A percentile compares a stretch with the other conserved stretches of the same genome.
Evolutionary conservation across 2,888 invertebrate species (phyloP).

Genomic region (Barypeithes pellucidus): DNA sequence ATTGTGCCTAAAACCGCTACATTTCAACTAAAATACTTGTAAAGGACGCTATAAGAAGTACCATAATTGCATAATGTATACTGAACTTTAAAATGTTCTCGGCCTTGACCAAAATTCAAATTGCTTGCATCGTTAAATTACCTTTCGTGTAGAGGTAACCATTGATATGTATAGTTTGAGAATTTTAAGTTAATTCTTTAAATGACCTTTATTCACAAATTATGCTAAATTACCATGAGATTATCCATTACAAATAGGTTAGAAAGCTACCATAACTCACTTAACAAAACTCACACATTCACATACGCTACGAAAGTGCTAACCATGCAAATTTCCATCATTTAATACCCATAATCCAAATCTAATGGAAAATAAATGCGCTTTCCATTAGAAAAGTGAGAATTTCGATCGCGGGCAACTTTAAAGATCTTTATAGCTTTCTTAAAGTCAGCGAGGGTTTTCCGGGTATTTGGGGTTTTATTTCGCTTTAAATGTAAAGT

Average conservation of each 20-base stretch:
- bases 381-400: slow-evolving; percentile 14
- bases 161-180: not conserved
- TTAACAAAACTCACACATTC: not conserved
- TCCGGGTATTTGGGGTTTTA: not conserved
- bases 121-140: no score
- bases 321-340: slow-evolving; percentile 32
- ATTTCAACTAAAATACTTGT: no score
- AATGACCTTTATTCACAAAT: not conserved
- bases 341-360: slow-evolving; percentile 35
- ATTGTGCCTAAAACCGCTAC: no score
- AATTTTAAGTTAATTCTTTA: not conserved
- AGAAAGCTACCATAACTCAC: slow-evolving; percentile 2
- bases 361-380: slow-evolving; percentile 43
- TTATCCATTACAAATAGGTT: slow-evolving; percentile 27
- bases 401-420: slow-evolving; percentile 38
- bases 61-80: no score
- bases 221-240: not conserved
- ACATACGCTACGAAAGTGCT: not conserved
- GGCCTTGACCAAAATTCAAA: no score
- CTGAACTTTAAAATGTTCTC: no score
- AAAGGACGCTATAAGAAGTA: no score
- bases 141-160: no score
- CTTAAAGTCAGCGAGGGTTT: slow-evolving; percentile 3
- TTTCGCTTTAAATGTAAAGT: not conserved
- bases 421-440: slow-evolving; percentile 33